Evolutionary conservation across 2,888 invertebrate genomes (phyloP), one percentile per base, ranked within the genome.

Genomic region (Nemotelus nigrinus): DNA sequence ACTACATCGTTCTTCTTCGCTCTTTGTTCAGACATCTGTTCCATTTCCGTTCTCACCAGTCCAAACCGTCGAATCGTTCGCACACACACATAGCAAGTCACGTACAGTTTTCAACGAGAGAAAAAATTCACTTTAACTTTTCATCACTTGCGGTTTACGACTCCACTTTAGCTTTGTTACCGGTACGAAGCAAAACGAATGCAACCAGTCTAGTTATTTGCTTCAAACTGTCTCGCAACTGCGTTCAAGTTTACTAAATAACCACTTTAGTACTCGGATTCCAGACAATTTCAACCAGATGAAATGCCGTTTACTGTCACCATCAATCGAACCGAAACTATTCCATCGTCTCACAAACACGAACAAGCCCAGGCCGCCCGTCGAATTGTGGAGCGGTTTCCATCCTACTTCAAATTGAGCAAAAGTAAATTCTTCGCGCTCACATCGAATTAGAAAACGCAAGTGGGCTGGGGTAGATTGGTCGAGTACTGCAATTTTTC

Each of bases 281-380:
- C 50, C 48, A 39, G 48, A 74, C 25, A 74, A 74, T 48, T 47
- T 25, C 25, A 25, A 63, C 63, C 48, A 41, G 39, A n/a, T 74
- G 41, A 53, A n/a, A 55, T 10, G 10, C 41, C 60, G 60, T 41
- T 48, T 50, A 41, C 63, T 63, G 74, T 60, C 74, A 60, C 60
- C 48, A 43, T 60, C 74, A 63, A 50, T 8, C 48, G 74, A 74
- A 74, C 39, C 48, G 74, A 74, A 74, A 50, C 63, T 63, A 74
- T 74, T 60, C 60, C 74, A 63, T 50, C 41, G 48, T 50, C 68
- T 25, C 60, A 39, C 60, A 41, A 41, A 25, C 55, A 71, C 71
- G 25, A 45, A 57, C 39, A 44, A 10, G 25, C 10, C 4, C 57
- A 4, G 57, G n/a, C 5, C 50, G 5, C 50, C 50, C 5, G 55